A percentile compares a stretch with the other conserved stretches of the same genome.
Evolutionary conservation across 1,140 invertebrate species (phyloP).

Genomic region (Tribolium madens): DNA sequence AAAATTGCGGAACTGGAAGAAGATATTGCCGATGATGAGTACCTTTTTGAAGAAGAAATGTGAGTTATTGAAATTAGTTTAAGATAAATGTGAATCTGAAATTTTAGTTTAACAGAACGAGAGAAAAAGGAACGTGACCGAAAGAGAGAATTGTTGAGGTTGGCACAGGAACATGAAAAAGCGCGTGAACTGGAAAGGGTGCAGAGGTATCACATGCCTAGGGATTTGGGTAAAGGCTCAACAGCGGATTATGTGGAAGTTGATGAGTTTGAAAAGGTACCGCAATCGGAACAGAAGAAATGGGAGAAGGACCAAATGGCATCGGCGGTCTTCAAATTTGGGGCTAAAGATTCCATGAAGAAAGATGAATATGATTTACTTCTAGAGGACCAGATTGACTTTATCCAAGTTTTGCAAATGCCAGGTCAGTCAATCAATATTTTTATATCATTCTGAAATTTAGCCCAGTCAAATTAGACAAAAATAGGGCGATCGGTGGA

Average conservation of each 20-base stretch:
- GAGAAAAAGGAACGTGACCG: slow-evolving; percentile 89
- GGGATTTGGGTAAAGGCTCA: slow-evolving; percentile 79
- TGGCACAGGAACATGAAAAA: slow-evolving; percentile 96
- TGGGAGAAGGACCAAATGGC: slow-evolving; percentile 99
- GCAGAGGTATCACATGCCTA: slow-evolving; percentile 94
- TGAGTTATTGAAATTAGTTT: slow-evolving; percentile 68
- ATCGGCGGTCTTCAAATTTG: slow-evolving; percentile 93
- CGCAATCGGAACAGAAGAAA: slow-evolving; percentile 94
- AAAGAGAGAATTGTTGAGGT: slow-evolving; percentile 89
- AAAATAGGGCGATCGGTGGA: too few species aligned
- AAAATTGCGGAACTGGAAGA: slow-evolving; percentile 96
- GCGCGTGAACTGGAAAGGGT: slow-evolving; percentile 92
- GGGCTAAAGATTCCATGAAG: slow-evolving; percentile 84
- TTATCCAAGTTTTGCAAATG: slow-evolving; percentile 93
- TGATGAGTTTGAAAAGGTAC: slow-evolving; percentile 86
- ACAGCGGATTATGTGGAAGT: slow-evolving; percentile 86
- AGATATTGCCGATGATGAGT: slow-evolving; percentile 97
- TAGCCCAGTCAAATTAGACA: too few species aligned
- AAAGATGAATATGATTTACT: slow-evolving; percentile 93
- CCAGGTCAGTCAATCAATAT: slow-evolving; percentile 73
- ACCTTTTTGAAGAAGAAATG: slow-evolving; percentile 90
- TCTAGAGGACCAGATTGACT: slow-evolving; percentile 97
- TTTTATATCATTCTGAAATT: slow-evolving; percentile 44
- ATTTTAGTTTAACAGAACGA: slow-evolving; percentile 81
- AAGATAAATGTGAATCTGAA: background rate